These are phyloP conservation scores for Suricata suricatta DNA, from an alignment of 2,113 vertebrate genomes.

Conservation along the genomic window DNA sequence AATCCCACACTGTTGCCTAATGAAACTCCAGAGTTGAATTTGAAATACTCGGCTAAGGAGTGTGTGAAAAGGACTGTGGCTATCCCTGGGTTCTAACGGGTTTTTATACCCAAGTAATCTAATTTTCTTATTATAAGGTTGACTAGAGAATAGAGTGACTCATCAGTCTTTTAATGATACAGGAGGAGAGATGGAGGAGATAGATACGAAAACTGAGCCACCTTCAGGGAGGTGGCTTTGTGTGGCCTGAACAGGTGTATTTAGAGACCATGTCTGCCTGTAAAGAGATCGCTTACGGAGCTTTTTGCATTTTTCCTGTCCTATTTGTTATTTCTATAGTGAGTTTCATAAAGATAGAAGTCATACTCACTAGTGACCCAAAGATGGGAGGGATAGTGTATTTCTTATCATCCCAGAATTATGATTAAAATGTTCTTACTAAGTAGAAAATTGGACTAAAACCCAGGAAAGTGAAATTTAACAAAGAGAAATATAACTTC, in stretches of 20 bases:
- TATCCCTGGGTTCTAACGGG: neutral
- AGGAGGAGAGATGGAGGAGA: neutral
- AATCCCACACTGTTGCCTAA: neutral
- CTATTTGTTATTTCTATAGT: neutral
- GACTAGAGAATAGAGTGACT: neutral
- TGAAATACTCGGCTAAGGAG: neutral
- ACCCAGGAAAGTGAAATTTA: conserved; percentile 23
- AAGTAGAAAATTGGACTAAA: conserved; percentile 16
- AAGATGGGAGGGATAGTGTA: neutral
- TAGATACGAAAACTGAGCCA: neutral
- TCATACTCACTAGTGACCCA: neutral
- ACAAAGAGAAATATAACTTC: conserved; percentile 29
- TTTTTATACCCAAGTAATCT: neutral
- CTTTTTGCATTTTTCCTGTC: neutral
- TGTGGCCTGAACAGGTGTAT: neutral
- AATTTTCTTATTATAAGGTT: conserved; percentile 34
- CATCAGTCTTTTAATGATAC: neutral
- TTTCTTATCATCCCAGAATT: neutral
- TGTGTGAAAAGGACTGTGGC: neutral
- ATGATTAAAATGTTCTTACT: neutral
- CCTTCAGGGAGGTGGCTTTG: neutral
- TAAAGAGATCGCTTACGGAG: neutral
- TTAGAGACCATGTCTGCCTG: neutral
- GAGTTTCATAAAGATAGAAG: neutral
- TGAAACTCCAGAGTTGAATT: neutral